Conservation (phyloP, 2,797 vertebrate species). For the Microctenopoma lineatum region DNA sequence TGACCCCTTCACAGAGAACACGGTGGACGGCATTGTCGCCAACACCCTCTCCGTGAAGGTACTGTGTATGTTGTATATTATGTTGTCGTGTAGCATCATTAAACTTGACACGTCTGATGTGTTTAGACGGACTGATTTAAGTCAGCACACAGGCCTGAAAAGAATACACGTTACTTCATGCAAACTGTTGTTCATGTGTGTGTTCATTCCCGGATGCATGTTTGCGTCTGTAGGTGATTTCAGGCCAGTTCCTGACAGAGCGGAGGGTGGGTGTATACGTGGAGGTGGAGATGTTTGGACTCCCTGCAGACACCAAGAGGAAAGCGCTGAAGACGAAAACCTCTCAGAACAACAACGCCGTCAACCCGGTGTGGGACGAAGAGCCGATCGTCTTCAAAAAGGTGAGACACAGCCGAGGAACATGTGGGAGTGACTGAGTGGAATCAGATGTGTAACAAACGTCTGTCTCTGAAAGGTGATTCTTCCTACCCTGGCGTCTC, state of each 20-base stretch:
- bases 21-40: conserved; percentile 97
- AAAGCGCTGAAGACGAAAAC: conserved; percentile 97
- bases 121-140: neutral
- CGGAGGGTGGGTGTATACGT: conserved; percentile 94
- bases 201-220: neutral
- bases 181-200: neutral
- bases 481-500: conserved; percentile 92
- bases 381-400: conserved; percentile 97
- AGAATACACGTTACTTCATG: neutral
- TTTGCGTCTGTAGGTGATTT: conserved; percentile 87
- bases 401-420: conserved; percentile 72
- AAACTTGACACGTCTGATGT: too few species aligned
- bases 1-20: conserved; percentile 95
- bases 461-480: conserved; percentile 85
- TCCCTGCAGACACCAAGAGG: conserved; percentile 94
- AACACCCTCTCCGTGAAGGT: conserved; percentile 99
- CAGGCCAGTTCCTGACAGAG: conserved; percentile 95
- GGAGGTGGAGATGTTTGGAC: conserved; percentile 97
- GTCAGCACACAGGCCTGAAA: neutral
- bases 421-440: accelerated
- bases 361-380: conserved; percentile 98
- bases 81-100: neutral
- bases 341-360: conserved; percentile 93
- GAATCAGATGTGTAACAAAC: neutral
- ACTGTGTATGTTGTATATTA: neutral